Evolutionary conservation across 2,888 invertebrate species (phyloP), one percentile per base, ranked within the genome.

Genomic region (Acleris literana): DNA sequence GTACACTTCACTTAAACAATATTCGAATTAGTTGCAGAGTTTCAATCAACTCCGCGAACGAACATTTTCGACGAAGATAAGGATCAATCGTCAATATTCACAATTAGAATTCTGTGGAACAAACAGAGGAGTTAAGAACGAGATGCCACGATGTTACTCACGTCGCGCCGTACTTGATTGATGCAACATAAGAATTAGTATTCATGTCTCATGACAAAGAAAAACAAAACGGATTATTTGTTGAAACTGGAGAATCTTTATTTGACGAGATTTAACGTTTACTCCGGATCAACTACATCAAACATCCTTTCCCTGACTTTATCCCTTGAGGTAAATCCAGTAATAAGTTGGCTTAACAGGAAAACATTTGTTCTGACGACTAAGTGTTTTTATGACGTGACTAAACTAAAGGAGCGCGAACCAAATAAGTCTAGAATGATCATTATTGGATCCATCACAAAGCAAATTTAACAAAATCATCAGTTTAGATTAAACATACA

Each of bases 41-140:
- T 70, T 88, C 76, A 90, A 82, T 88, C 91, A 69, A 92, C 91
- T 76, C 91, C 91, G 72, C 89, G 89, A 71, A 79, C 88, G 78
- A 90, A 91, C 91, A 92, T 90, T 85, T 85, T 89, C 76, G 73
- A 73, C 74, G 74, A 6, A 46, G 61, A 74, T 69, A 76, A 75
- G 76, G 71, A 78, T 74, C 69, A 74, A 81, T 77, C 76, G 76
- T 73, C 71, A 72, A 72, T 71, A 57, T 70, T 65, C 74, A 68
- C 52, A 64, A 56, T 65, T 65, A 65, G 54, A 67, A 68, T 72
- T 74, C 82, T 84, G 80, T 67, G 75, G 76, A 81, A 82, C 75
- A 78, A 82, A 80, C 52, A 57, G 43, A 62, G 18, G 52, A 57
- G 52, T 62, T 66, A 62, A 66, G 52, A 52, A 66, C 52, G 51